Percentiles rank a stretch among this genome's conserved stretches.
These are phyloP conservation scores for Garrulus glandarius DNA, from an alignment of 2,797 vertebrate species.

Conservation along the genomic window DNA sequence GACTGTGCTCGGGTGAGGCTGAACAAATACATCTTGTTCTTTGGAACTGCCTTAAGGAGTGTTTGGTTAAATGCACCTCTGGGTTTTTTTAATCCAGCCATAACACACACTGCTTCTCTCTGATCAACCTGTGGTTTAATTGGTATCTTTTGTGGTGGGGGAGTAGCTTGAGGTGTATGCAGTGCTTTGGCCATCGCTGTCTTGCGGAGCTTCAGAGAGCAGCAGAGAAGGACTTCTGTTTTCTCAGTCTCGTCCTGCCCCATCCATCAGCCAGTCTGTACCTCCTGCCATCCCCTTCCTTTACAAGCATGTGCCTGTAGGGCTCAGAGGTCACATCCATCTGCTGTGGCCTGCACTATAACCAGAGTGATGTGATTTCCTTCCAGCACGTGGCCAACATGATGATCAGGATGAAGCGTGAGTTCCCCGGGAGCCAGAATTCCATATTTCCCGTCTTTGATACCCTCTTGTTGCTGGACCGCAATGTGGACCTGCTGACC, in stretches of 20 bases:
- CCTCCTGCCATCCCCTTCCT: background rate
- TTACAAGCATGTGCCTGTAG: accelerated
- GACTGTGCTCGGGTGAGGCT: constrained; percentile 90
- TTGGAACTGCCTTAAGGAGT: background rate
- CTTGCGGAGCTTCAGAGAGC: background rate
- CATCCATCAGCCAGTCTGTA: background rate
- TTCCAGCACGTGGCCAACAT: constrained; percentile 95
- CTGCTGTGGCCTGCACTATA: background rate
- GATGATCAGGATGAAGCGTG: constrained; percentile 98
- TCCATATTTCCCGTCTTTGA: constrained; percentile 94
- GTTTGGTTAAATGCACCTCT: background rate
- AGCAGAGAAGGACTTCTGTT: background rate
- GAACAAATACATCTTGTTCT: background rate
- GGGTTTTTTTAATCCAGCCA: background rate
- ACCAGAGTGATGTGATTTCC: background rate
- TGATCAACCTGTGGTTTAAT: background rate
- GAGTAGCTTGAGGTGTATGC: background rate
- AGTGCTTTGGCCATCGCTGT: accelerated
- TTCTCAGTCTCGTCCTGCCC: background rate
- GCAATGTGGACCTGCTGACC: constrained; percentile 91
- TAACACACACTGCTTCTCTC: background rate
- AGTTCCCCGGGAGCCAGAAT: constrained; percentile 93
- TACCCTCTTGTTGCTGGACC: constrained; percentile 91
- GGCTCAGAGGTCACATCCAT: background rate
- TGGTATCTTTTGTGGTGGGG: background rate